A percentile compares a stretch with the other conserved stretches of the same genome.
Evolutionary conservation across 2,113 vertebrate species (phyloP).

Genomic region (Brachyhypopomus occidentalis): DNA sequence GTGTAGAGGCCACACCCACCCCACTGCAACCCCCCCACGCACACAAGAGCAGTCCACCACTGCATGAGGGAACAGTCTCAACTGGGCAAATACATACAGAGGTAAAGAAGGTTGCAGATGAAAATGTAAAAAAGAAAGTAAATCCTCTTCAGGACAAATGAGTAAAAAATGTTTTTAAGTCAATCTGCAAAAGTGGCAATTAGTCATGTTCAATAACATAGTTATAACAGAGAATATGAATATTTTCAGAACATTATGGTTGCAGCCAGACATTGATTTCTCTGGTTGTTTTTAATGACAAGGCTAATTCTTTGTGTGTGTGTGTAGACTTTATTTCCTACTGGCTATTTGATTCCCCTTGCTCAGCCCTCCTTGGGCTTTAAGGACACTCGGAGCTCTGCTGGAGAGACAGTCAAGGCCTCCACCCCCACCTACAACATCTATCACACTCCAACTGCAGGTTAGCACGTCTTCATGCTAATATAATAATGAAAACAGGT

Average conservation of each 20-base stretch:
- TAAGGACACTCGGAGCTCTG: conserved; percentile 65
- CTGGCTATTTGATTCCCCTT: conserved; percentile 90
- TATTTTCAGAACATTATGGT: too few species aligned
- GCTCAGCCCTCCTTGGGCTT: conserved; percentile 74
- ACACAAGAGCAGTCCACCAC: conserved; percentile 10
- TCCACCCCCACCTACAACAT: conserved; percentile 74
- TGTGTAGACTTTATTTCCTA: conserved; percentile 81
- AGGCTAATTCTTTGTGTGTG: background rate
- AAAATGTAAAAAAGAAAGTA: too few species aligned
- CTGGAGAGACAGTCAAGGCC: conserved; percentile 68
- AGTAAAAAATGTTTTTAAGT: too few species aligned
- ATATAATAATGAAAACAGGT: too few species aligned
- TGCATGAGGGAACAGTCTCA: conserved; percentile 51
- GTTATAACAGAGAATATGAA: too few species aligned
- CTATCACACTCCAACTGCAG: conserved; percentile 82
- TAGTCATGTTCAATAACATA: too few species aligned
- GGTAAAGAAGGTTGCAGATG: conserved; percentile 52
- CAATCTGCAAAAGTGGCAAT: too few species aligned
- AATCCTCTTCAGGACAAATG: too few species aligned
- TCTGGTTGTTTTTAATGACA: background rate
- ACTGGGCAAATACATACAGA: conserved; percentile 65
- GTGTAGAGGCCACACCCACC: conserved; percentile 62
- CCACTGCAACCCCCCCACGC: conserved; percentile 16
- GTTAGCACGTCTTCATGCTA: conserved; percentile 57
- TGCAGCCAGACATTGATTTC: too few species aligned